Base-by-base conservation (phyloP, 1,140 invertebrate species). In the Chrysomallon squamiferum region DNA sequence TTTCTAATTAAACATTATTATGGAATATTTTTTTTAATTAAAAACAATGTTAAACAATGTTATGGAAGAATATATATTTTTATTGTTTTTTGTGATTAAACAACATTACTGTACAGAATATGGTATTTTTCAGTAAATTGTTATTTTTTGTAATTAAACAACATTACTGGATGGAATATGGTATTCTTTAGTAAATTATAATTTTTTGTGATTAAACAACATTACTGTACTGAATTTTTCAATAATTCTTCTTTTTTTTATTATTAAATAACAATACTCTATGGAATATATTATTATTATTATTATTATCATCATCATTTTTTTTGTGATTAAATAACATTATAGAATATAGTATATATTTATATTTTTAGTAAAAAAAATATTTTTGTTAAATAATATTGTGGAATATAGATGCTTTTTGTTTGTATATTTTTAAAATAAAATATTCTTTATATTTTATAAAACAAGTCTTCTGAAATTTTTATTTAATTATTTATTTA, bases 91-190 rank as follows among this genome's bases (percentile, higher is more conserved):
- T 20, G n/a, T 20, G 5, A 50, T 50, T 20, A 50, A 50, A 50
- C n/a, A 50, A 50, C n/a, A n/a, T 20, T 20, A 50, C 18, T 50
- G 47, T 27, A n/a, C 25, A n/a, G 18, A 50, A 50, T 50, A 27
- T 50, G n/a, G 25, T 50, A 50, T 50, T 50, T 50, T 20, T 50
- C 6, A 50, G n/a, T 50, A 7, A 50, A n/a, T 50, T 50, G n/a
- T 38, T 38, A 5, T 15, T 38, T 7, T 15, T 5, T 38, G 35
- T 38, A 38, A 7, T 38, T 38, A 38, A 81, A 78, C 64, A 82
- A 84, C 73, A 79, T 84, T 65, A 68, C 78, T 52, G 78, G 79
- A 5, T n/a, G 18, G 47, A 50, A 7, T 20, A 6, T 50, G n/a
- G 25, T 50, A 50, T 50, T 20, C 4, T 20, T 50, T 50, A 9